Evolutionary conservation across 1,140 invertebrate genomes (phyloP).

Genomic region (Diplogasteroides magnus): DNA sequence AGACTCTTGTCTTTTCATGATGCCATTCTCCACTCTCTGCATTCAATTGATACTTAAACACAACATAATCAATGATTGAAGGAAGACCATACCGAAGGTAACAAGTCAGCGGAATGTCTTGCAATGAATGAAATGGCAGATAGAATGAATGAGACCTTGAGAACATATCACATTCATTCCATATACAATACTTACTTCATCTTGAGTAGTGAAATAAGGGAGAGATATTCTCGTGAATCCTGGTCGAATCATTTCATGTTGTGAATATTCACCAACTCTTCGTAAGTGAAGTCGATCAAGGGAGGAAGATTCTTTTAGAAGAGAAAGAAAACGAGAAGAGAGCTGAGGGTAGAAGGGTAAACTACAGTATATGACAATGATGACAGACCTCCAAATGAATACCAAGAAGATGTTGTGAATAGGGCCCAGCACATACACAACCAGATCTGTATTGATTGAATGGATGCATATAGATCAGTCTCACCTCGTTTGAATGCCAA

Average conservation of each 20-base stretch:
- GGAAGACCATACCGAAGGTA: constrained; percentile 72
- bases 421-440: constrained; percentile 76
- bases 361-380: constrained; percentile 70
- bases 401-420: constrained; percentile 76
- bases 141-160: constrained; percentile 68
- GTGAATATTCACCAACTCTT: constrained; percentile 63
- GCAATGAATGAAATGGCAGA: constrained; percentile 80
- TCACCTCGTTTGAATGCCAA: constrained; percentile 73
- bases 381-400: constrained; percentile 71
- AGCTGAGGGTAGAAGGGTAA: constrained; percentile 65
- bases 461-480: not conserved
- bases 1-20: constrained; percentile 72
- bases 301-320: constrained; percentile 41
- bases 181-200: constrained; percentile 61
- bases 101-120: constrained; percentile 80
- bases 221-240: constrained; percentile 79
- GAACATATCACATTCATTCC: constrained; percentile 9
- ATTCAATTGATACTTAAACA: constrained; percentile 59
- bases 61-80: not conserved
- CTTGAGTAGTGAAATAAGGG: constrained; percentile 76
- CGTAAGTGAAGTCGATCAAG: constrained; percentile 65
- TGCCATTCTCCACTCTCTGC: constrained; percentile 82
- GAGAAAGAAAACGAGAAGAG: constrained; percentile 15
- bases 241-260: constrained; percentile 72
- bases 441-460: constrained; percentile 64